A percentile compares a stretch with the other conserved stretches of the same genome.
phyloP scores from a whole-genome alignment of 2,113 vertebrate species.

The Megaleporinus macrocephalus region DNA sequence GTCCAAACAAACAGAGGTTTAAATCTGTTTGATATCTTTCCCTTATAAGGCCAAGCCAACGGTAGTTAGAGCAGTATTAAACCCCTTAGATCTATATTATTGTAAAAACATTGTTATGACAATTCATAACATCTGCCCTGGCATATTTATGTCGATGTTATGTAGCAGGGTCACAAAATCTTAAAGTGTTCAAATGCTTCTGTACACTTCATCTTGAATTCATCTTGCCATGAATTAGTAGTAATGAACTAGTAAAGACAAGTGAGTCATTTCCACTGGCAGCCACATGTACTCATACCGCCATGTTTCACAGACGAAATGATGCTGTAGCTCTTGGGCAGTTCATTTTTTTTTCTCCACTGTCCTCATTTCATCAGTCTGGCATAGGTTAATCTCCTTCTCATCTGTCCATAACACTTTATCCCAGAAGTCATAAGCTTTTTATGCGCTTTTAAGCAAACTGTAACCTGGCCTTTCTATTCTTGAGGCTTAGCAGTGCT shows the following conservation, averaged over 20 bases:
- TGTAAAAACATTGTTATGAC: too few species aligned
- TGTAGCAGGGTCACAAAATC: neutral
- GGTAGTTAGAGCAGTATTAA: too few species aligned
- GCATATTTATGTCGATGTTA: too few species aligned
- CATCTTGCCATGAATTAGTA: too few species aligned
- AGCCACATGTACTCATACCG: constrained; percentile 11
- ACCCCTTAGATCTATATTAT: too few species aligned
- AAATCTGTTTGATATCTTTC: too few species aligned
- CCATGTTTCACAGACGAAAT: constrained; percentile 31
- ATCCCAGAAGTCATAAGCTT: neutral
- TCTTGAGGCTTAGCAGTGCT: constrained; percentile 1
- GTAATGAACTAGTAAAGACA: constrained; percentile 13
- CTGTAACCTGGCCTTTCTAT: constrained; percentile 10
- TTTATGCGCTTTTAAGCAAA: constrained; percentile 26
- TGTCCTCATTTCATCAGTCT: constrained; percentile 2
- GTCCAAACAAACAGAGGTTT: too few species aligned
- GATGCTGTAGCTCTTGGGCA: neutral
- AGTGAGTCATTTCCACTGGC: constrained; percentile 16
- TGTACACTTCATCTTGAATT: neutral
- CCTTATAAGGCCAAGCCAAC: too few species aligned
- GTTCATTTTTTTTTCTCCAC: constrained; percentile 11
- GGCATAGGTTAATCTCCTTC: constrained; percentile 3
- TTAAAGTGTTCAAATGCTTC: constrained; percentile 8
- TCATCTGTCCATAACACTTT: constrained; percentile 23
- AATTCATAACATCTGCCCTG: too few species aligned